Percentiles rank a stretch among this genome's conserved stretches.
phyloP scores from a whole-genome alignment of 2,888 invertebrate genomes.

The Embidobia sp. region DNA sequence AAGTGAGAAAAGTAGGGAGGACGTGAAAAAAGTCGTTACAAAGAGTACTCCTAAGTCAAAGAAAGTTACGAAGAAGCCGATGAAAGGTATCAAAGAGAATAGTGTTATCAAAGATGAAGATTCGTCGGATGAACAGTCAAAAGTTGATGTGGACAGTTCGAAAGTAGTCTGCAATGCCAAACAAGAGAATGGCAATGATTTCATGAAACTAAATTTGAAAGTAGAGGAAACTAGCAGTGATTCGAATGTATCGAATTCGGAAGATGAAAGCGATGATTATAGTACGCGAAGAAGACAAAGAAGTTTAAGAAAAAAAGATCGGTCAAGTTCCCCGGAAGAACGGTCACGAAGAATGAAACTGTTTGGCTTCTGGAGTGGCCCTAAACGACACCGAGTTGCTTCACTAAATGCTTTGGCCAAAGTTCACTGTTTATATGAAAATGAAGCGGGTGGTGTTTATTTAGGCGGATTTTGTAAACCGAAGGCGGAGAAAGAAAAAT shows the following conservation, averaged over 20 bases:
- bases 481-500: constrained; percentile 80
- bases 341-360: constrained; percentile 83
- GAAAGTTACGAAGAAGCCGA: constrained; percentile 70
- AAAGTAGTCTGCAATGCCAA: constrained; percentile 66
- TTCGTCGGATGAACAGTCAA: constrained; percentile 70
- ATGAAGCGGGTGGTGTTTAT: constrained; percentile 90
- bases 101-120: constrained; percentile 70
- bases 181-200: constrained; percentile 69
- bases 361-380: constrained; percentile 88
- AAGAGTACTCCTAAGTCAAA: constrained; percentile 68
- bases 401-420: constrained; percentile 94
- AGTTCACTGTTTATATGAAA: constrained; percentile 95
- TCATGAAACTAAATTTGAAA: constrained; percentile 71
- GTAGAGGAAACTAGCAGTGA: constrained; percentile 66
- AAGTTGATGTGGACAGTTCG: constrained; percentile 64
- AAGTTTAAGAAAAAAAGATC: constrained; percentile 80
- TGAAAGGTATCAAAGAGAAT: constrained; percentile 70
- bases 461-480: constrained; percentile 83
- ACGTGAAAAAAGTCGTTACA: constrained; percentile 69
- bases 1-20: constrained; percentile 67
- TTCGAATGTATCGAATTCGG: constrained; percentile 67
- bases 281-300: constrained; percentile 80
- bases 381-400: constrained; percentile 92
- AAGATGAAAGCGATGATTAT: constrained; percentile 79
- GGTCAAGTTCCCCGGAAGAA: constrained; percentile 74